Evolutionary conservation across 2,113 vertebrate species (phyloP).

Genomic region (Tetraodon nigroviridis): DNA sequence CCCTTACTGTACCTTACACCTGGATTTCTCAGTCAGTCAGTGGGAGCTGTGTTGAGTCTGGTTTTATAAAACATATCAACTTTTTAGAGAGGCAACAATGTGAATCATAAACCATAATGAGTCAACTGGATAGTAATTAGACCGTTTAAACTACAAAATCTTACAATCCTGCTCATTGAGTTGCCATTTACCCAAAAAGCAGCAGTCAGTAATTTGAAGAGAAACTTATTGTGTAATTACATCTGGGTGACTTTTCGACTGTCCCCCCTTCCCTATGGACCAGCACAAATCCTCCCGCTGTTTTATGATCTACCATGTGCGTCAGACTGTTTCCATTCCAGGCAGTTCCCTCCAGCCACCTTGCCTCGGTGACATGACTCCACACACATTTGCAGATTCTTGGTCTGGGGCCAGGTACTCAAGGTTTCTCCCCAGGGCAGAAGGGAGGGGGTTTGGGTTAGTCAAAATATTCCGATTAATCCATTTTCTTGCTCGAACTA

Average conservation of each 20-base stretch:
- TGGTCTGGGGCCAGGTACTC: slow-evolving; percentile 22
- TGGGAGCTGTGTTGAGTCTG: too few relatives aligned
- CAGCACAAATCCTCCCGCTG: slow-evolving; percentile 41
- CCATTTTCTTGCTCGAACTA: not conserved
- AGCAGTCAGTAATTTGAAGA: not conserved
- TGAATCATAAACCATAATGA: too few relatives aligned
- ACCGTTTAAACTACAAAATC: too few relatives aligned
- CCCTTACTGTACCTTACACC: too few relatives aligned
- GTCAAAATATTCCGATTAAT: slow-evolving; percentile 7
- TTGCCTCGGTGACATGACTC: slow-evolving; percentile 14
- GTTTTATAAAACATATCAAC: too few relatives aligned
- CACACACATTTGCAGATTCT: slow-evolving; percentile 24
- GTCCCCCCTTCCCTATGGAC: slow-evolving; percentile 16
- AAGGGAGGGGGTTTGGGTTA: not conserved
- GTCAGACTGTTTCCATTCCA: slow-evolving; percentile 61
- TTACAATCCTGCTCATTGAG: too few relatives aligned
- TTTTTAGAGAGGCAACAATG: too few relatives aligned
- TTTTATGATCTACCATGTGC: slow-evolving; percentile 59
- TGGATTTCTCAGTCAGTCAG: too few relatives aligned
- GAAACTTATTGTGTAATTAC: slow-evolving; percentile 7
- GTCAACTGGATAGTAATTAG: too few relatives aligned
- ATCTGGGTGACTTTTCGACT: slow-evolving; percentile 15
- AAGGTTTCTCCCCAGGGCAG: slow-evolving; percentile 7
- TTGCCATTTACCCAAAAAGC: not conserved
- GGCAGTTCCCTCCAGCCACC: slow-evolving; percentile 34